Percentiles rank a stretch among this genome's conserved stretches.
Evolutionary conservation across 2,888 invertebrate genomes (phyloP).

Genomic region (Lepidochrysops patricia): DNA sequence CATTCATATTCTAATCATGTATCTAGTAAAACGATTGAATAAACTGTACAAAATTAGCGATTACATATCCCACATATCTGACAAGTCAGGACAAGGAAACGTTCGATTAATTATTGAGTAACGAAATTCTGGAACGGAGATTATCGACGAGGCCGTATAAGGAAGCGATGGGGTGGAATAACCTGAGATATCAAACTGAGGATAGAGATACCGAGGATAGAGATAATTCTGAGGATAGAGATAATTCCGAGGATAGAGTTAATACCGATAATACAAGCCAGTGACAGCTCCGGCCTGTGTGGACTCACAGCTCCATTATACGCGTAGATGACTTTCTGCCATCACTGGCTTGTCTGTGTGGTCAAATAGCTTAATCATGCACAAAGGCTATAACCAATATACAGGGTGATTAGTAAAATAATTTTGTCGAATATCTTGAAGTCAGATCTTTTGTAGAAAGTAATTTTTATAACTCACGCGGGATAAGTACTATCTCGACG

Average conservation of each 20-base stretch:
- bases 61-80: background rate
- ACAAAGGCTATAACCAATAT: too few species aligned
- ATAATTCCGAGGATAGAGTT: background rate
- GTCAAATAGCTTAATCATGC: too few species aligned
- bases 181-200: background rate
- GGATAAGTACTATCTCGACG: too few species aligned
- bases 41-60: too few species aligned
- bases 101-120: background rate
- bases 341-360: too few species aligned
- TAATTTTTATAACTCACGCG: too few species aligned
- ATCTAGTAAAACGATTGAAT: too few species aligned
- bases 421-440: too few species aligned
- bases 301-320: background rate
- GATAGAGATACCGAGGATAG: background rate
- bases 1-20: too few species aligned
- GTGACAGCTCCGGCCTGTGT: background rate
- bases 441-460: too few species aligned
- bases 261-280: background rate
- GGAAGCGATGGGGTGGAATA: background rate
- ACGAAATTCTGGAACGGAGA: conserved; percentile 9
- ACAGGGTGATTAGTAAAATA: too few species aligned
- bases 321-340: background rate
- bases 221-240: background rate
- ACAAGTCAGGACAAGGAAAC: background rate
- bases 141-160: background rate